phyloP scores from a whole-genome alignment of 2,113 vertebrate species.

The Lepus europaeus region DNA sequence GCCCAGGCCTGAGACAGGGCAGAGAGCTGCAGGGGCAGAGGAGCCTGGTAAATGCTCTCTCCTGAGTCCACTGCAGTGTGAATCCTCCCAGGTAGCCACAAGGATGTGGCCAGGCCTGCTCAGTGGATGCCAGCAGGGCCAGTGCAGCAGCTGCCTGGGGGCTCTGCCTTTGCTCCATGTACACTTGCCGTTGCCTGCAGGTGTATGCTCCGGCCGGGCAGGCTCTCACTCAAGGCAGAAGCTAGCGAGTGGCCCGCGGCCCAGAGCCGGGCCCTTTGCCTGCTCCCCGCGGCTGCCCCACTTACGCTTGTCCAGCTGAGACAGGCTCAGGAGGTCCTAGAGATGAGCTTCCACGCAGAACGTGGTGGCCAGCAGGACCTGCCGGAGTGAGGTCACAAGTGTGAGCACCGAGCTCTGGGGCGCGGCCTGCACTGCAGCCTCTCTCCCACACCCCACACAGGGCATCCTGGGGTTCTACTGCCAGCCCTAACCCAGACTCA shows the following conservation, averaged over 20 bases:
- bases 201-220: no score
- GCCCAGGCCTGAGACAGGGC: no score
- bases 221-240: background rate
- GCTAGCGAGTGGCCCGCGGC: background rate
- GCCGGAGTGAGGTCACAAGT: background rate
- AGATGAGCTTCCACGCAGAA: slow-evolving; percentile 93
- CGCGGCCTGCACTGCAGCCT: background rate
- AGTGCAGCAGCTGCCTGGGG: no score
- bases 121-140: background rate
- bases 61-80: background rate
- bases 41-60: background rate
- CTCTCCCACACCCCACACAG: background rate
- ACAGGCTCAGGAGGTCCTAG: slow-evolving; percentile 93
- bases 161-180: background rate
- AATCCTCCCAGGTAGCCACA: background rate
- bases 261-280: rapidly evolving
- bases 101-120: background rate
- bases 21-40: background rate
- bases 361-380: slow-evolving; percentile 94
- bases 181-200: no score
- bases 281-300: background rate
- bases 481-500: no score
- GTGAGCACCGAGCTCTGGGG: no score
- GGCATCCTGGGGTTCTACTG: background rate
- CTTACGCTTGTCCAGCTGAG: slow-evolving; percentile 94